Evolutionary conservation across 1,140 invertebrate species (phyloP), one percentile per base, ranked within the genome.

Genomic region (Holotrichia oblita): DNA sequence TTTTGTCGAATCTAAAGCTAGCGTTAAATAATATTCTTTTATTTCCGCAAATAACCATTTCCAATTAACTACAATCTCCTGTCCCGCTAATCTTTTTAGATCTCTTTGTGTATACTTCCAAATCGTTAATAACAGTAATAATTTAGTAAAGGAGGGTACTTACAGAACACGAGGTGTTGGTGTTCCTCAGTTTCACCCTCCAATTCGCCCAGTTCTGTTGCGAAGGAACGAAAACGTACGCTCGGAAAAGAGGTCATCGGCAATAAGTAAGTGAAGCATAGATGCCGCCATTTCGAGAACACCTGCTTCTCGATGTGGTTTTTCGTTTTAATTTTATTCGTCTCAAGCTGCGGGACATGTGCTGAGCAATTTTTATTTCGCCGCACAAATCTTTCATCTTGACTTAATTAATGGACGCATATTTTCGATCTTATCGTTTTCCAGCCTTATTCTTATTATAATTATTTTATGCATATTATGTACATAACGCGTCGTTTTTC

Each of bases 281-380:
- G 22, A 22, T 55, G 55, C 77, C 40, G 79, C 79, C 81, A 80
- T 81, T 81, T 82, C 79, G 41, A 79, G 80, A 82, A 80, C 81
- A 82, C 81, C 81, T 82, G 81, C 75, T 22, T 34, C 44, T 34
- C 17, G 73, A 41, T 17, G 27, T 4, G 4, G 27, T 34, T 40
- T 76, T 44, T 79, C 42, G 44, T 76, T 77, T 79, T 73, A 22
- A 40, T 79, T 79, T 79, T 79, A 77, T 76, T 76, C 55, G 22
- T 42, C 41, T 69, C 24, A 64, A 79, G 73, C 78, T 79, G 78
- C 78, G 78, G 78, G 78, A 79, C 78, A 79, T 79, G 78, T 79
- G 78, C 78, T 27, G 73, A n/a, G 48, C 78, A 22, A 55, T 79
- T 79, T 79, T 79, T 79, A 55, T 79, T 48, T 61, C 41, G 27